Percentiles rank a stretch among this genome's conserved stretches.
Evolutionary conservation across 2,113 vertebrate species (phyloP).

Genomic region (Stomatorhinus ivindoensis): DNA sequence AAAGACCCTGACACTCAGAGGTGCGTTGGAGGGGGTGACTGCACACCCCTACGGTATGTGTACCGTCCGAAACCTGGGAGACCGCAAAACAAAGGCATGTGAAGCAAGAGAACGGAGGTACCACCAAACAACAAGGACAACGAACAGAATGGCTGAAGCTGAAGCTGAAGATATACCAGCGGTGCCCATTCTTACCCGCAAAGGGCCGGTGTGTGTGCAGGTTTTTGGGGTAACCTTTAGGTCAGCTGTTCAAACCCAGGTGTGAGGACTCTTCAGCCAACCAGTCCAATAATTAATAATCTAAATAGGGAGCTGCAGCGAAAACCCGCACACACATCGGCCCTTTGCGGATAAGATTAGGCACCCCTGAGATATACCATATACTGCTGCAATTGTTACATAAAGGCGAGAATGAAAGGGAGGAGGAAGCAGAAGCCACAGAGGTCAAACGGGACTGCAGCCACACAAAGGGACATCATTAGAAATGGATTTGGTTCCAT

Average conservation of each 20-base stretch:
- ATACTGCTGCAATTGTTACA: slow-evolving; percentile 19
- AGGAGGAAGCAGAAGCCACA: slow-evolving; percentile 56
- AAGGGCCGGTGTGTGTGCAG: no score
- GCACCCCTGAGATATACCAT: background rate
- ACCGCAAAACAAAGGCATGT: background rate
- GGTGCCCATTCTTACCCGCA: no score
- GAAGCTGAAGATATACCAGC: background rate
- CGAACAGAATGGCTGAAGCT: background rate
- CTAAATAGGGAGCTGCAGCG: no score
- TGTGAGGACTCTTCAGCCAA: no score
- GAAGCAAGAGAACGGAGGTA: background rate
- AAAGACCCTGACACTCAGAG: background rate
- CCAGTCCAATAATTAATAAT: no score
- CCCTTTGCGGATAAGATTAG: no score
- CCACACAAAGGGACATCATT: slow-evolving; percentile 65
- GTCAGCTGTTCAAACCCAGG: no score
- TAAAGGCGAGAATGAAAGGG: slow-evolving; percentile 55
- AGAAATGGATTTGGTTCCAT: slow-evolving; percentile 61
- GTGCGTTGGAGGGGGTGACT: background rate
- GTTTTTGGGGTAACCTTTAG: no score
- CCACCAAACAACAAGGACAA: background rate
- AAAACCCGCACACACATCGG: no score
- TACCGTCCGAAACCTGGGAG: background rate
- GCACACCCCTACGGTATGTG: background rate
- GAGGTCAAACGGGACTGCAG: slow-evolving; percentile 66